phyloP scores from a whole-genome alignment of 2,113 vertebrate genomes.

The Oryzias curvinotus region DNA sequence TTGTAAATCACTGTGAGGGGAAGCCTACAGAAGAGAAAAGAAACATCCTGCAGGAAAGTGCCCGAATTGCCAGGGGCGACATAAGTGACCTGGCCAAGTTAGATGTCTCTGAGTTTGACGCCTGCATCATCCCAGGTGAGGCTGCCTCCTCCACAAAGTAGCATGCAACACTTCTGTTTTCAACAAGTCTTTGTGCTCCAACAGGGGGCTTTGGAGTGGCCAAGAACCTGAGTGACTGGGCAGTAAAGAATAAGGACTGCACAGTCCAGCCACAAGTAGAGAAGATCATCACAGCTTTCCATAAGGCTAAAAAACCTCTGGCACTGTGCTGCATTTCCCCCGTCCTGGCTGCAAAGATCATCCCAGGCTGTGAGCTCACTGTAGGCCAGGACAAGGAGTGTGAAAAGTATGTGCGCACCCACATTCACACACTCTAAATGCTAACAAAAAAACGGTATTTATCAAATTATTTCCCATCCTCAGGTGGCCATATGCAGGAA shows the following conservation, averaged over 20 bases:
- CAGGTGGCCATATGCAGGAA: constrained; percentile 84
- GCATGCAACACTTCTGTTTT: background rate
- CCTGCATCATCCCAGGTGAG: constrained; percentile 88
- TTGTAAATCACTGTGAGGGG: constrained; percentile 89
- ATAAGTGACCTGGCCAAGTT: constrained; percentile 82
- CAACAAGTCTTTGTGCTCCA: background rate
- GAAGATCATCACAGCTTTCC: constrained; percentile 79
- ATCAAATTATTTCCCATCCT: background rate
- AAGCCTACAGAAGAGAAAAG: constrained; percentile 86
- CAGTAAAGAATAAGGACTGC: constrained; percentile 82
- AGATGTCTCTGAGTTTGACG: constrained; percentile 80
- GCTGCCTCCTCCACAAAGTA: background rate
- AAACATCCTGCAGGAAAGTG: constrained; percentile 90
- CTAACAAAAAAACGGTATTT: background rate
- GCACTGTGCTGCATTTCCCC: constrained; percentile 90
- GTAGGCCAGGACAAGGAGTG: constrained; percentile 82
- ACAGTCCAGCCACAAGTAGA: constrained; percentile 73
- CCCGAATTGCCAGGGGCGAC: constrained; percentile 91
- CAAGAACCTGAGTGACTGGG: constrained; percentile 91
- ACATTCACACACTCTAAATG: background rate
- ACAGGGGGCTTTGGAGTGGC: constrained; percentile 90
- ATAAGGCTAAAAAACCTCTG: constrained; percentile 82
- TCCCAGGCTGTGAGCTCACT: constrained; percentile 87
- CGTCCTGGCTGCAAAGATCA: constrained; percentile 82
- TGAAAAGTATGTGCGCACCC: constrained; percentile 47